These are phyloP conservation scores for Microctenopoma stevenorrisi DNA, from an alignment of 2,797 vertebrate genomes.

Conservation along the genomic window DNA sequence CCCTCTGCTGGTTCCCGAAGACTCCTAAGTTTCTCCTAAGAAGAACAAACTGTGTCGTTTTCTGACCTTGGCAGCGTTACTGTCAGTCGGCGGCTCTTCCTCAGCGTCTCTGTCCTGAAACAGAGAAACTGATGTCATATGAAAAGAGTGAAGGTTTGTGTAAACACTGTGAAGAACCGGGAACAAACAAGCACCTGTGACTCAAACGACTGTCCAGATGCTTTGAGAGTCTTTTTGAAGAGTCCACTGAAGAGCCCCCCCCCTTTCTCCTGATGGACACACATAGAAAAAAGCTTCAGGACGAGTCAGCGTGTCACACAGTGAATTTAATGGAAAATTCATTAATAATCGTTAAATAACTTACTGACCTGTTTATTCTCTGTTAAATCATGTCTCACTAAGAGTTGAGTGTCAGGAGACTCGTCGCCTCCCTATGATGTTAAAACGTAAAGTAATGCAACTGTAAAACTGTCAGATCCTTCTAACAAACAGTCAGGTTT, in stretches of 20 bases:
- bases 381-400: conserved; percentile 45
- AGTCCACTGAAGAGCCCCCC: conserved; percentile 52
- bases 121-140: neutral
- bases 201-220: conserved; percentile 25
- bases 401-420: conserved; percentile 33
- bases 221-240: conserved; percentile 62
- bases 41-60: too few species aligned
- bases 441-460: neutral
- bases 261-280: conserved; percentile 56
- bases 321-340: neutral
- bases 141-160: neutral
- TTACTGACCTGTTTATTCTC: conserved; percentile 59
- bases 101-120: conserved; percentile 62
- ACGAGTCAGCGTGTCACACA: neutral
- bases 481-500: too few species aligned
- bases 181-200: conserved; percentile 26
- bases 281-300: neutral
- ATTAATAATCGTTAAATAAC: neutral
- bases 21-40: too few species aligned
- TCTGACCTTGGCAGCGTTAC: conserved; percentile 48
- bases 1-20: conserved; percentile 61
- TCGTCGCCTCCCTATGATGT: neutral
- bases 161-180: neutral
- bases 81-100: conserved; percentile 46
- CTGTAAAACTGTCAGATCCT: too few species aligned